Percentiles rank a stretch among this genome's conserved stretches.
Conservation (phyloP, 1,140 invertebrate species). For the Holcopasites calliopsidis region DNA sequence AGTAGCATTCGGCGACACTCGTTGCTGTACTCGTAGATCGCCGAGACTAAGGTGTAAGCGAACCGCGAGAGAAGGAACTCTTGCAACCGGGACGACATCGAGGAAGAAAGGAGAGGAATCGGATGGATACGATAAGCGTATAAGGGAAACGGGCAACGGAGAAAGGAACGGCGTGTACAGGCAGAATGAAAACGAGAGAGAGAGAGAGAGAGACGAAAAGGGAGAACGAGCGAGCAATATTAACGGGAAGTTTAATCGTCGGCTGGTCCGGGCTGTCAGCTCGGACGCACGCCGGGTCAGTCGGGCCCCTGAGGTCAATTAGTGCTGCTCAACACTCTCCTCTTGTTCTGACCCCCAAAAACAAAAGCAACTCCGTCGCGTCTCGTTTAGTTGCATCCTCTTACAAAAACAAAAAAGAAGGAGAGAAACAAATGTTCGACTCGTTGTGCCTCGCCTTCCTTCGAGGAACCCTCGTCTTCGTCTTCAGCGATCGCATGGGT, state of each 20-base stretch:
- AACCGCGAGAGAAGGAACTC: constrained; percentile 4
- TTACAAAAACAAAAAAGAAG: too few species aligned
- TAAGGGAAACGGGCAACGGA: constrained; percentile 7
- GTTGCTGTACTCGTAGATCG: constrained; percentile 71
- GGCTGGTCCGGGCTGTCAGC: constrained; percentile 74
- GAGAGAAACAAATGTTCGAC: constrained; percentile 55
- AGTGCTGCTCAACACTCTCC: constrained; percentile 78
- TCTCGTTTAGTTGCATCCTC: constrained; percentile 35
- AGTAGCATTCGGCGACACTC: constrained; percentile 16
- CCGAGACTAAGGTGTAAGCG: constrained; percentile 58
- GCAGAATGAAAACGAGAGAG: constrained; percentile 33
- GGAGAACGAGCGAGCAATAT: constrained; percentile 69
- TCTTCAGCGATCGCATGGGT: not conserved
- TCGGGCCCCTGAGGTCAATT: constrained; percentile 77
- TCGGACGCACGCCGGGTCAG: constrained; percentile 77
- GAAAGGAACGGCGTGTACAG: not conserved
- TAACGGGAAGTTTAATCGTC: constrained; percentile 79
- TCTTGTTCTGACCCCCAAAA: constrained; percentile 62
- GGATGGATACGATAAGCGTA: constrained; percentile 41
- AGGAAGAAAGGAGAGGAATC: constrained; percentile 18
- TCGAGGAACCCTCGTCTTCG: not conserved
- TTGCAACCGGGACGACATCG: not conserved
- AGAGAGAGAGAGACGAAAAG: constrained; percentile 44
- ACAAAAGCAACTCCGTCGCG: constrained; percentile 58
- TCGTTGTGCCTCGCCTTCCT: constrained; percentile 19